These are phyloP conservation scores for Echinometra lucunter DNA, from an alignment of 53 echinoderm and acorn worm species.

Conservation along the genomic window DNA sequence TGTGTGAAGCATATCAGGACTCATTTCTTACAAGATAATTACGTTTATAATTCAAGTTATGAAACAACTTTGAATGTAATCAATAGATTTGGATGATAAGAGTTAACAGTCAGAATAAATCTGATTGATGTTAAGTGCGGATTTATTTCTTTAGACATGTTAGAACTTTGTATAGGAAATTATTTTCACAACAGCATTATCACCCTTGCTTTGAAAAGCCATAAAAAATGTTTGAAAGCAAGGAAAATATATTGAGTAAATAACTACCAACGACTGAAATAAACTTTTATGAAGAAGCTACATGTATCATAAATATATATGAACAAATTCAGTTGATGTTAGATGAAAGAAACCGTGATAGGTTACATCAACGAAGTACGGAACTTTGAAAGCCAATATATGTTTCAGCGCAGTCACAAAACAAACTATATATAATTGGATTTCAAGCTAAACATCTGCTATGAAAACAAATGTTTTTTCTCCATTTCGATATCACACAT, in stretches of 20 bases:
- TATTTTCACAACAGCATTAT: too few species aligned
- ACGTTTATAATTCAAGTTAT: neutral
- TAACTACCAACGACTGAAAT: neutral
- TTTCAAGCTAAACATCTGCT: constrained; percentile 13
- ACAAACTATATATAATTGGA: neutral
- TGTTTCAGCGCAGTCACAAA: neutral
- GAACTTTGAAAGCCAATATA: neutral
- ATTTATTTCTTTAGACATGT: too few species aligned
- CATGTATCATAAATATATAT: neutral
- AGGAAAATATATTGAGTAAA: too few species aligned
- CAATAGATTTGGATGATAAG: neutral
- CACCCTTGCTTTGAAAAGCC: too few species aligned
- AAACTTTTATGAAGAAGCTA: neutral
- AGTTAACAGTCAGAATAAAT: neutral
- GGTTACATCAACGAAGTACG: neutral
- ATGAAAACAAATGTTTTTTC: neutral
- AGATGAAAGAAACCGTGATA: neutral
- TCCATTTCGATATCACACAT: neutral
- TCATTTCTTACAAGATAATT: neutral
- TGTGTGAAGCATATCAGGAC: neutral
- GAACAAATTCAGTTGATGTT: neutral
- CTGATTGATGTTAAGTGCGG: neutral
- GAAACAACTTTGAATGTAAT: neutral
- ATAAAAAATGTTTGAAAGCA: too few species aligned
- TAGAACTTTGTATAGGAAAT: too few species aligned